Evolutionary conservation across 2,888 invertebrate species (phyloP).

Genomic region (Hylaea fasciaria): DNA sequence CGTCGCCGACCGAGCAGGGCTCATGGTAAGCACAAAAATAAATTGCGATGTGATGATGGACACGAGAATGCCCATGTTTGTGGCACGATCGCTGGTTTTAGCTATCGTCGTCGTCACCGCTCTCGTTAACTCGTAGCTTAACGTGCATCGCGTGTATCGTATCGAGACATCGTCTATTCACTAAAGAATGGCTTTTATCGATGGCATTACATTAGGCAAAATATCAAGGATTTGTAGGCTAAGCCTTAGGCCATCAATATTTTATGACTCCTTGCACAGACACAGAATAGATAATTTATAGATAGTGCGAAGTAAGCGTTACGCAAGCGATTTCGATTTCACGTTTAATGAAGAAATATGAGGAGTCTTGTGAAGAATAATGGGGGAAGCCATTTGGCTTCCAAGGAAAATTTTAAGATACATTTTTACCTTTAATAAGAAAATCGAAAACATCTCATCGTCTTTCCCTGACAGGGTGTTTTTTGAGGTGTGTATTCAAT

Average conservation of each 20-base stretch:
- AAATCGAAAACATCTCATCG: too few relatives aligned
- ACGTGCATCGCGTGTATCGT: slow-evolving; percentile 15
- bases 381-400: not conserved
- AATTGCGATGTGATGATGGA: not conserved
- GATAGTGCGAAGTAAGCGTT: slow-evolving; percentile 8
- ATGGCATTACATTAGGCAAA: slow-evolving; percentile 20
- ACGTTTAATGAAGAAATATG: not conserved
- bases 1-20: slow-evolving; percentile 95
- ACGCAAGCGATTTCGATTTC: slow-evolving; percentile 20
- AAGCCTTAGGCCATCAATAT: slow-evolving; percentile 16
- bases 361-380: not conserved
- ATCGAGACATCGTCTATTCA: slow-evolving; percentile 8
- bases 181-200: slow-evolving; percentile 13
- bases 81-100: not conserved
- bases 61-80: not conserved
- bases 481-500: too few relatives aligned
- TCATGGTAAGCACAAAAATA: slow-evolving; percentile 86
- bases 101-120: not conserved
- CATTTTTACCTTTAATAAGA: not conserved
- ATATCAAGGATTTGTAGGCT: slow-evolving; percentile 18
- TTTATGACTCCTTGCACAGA: slow-evolving; percentile 22
- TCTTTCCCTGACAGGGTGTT: too few relatives aligned
- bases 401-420: too few relatives aligned
- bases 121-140: not conserved
- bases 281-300: too few relatives aligned